Percentiles rank a stretch among this genome's conserved stretches.
These are phyloP conservation scores for Eristalis intricaria DNA, from an alignment of 2,888 invertebrate species.

Conservation along the genomic window DNA sequence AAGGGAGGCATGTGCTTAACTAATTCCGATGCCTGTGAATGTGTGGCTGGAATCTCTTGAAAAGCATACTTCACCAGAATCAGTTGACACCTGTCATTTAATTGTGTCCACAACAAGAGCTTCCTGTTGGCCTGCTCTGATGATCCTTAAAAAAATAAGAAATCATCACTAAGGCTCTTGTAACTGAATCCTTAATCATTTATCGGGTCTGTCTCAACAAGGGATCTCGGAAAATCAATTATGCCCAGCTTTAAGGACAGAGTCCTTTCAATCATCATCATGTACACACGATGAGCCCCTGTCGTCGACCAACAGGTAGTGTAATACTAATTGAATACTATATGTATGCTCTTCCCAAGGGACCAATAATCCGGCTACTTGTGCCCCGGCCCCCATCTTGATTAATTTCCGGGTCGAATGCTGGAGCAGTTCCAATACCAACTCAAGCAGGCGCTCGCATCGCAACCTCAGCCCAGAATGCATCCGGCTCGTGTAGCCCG, in stretches of 20 bases:
- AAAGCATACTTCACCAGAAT: neutral
- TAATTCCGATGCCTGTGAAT: too few relatives aligned
- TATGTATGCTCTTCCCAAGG: neutral
- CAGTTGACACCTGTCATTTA: neutral
- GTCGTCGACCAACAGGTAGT: neutral
- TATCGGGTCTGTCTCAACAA: slow-evolving; percentile 5
- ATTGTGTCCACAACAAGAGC: neutral
- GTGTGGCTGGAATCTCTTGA: too few relatives aligned
- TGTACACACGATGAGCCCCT: neutral
- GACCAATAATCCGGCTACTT: slow-evolving; percentile 25
- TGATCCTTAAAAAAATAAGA: neutral
- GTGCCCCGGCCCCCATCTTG: slow-evolving; percentile 8
- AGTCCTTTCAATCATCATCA: slow-evolving; percentile 3
- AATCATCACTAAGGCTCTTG: neutral
- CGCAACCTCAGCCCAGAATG: neutral
- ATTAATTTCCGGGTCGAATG: neutral
- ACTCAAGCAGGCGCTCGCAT: neutral
- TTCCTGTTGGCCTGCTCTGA: neutral
- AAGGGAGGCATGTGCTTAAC: too few relatives aligned
- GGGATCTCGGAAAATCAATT: neutral
- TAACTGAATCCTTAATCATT: neutral
- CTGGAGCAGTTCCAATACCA: neutral
- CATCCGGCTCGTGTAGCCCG: neutral
- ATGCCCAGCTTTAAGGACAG: neutral
- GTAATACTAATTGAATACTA: slow-evolving; percentile 18